These are phyloP conservation scores for Mastomys natalensis DNA, from an alignment of 2,113 vertebrate species.

Conservation along the genomic window DNA sequence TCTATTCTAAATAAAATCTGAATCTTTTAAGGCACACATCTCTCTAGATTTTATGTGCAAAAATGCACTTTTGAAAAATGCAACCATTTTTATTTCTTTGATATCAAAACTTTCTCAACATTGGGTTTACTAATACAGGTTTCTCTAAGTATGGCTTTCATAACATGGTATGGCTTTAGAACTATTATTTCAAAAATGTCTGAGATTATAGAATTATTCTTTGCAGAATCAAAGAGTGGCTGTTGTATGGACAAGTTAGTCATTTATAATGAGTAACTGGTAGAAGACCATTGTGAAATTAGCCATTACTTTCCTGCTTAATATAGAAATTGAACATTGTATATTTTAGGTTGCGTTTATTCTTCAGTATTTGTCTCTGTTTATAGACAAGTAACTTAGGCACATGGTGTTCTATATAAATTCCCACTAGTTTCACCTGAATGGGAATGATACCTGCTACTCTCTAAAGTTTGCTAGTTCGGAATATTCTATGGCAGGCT, in stretches of 20 bases:
- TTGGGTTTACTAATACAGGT: neutral
- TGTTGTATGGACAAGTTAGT: neutral
- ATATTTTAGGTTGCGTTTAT: neutral
- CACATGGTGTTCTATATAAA: neutral
- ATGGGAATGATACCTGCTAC: neutral
- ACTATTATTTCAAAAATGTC: neutral
- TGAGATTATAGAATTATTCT: neutral
- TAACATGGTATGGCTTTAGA: neutral
- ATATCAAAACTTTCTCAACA: neutral
- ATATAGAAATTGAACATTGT: neutral
- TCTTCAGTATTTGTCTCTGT: neutral
- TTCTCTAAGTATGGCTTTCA: neutral
- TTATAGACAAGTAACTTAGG: neutral
- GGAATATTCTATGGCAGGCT: neutral
- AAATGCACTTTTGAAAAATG: slow-evolving; percentile 26
- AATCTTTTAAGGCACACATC: neutral
- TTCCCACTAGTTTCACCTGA: slow-evolving; percentile 7
- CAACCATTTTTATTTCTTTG: slow-evolving; percentile 33
- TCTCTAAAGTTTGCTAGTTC: slow-evolving; percentile 1
- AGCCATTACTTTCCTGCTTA: neutral
- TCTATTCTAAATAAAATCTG: neutral
- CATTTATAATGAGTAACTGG: neutral
- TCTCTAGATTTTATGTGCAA: neutral
- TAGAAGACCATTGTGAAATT: neutral
- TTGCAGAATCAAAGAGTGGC: neutral